Evolutionary conservation across 2,888 invertebrate species (phyloP).

Genomic region (Ophonus ardosiacus): DNA sequence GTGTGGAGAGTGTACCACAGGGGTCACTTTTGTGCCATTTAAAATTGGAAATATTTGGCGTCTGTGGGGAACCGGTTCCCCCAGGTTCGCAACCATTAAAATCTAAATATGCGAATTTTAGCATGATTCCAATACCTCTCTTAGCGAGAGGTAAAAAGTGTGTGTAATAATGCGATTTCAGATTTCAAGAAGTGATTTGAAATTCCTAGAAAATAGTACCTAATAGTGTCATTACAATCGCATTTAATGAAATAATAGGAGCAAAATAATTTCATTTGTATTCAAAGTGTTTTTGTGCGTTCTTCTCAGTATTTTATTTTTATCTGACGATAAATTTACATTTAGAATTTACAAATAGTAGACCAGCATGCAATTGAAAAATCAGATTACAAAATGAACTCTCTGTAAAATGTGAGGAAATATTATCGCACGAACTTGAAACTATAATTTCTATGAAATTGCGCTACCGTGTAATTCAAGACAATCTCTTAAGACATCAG

Average conservation of each 20-base stretch:
- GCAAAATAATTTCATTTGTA: background rate
- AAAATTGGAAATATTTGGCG: too few relatives aligned
- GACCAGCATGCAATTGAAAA: background rate
- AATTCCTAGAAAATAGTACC: too few relatives aligned
- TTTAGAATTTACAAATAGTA: background rate
- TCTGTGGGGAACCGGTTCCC: too few relatives aligned
- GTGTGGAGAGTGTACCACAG: too few relatives aligned
- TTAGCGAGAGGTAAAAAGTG: too few relatives aligned
- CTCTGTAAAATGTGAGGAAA: slow-evolving; percentile 2
- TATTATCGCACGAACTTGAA: slow-evolving; percentile 6
- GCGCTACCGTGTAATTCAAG: slow-evolving; percentile 12
- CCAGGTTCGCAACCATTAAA: too few relatives aligned
- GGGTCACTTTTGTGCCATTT: too few relatives aligned
- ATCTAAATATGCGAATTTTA: too few relatives aligned
- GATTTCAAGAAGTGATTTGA: too few relatives aligned
- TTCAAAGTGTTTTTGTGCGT: background rate
- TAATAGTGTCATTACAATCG: too few relatives aligned
- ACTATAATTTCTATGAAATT: slow-evolving; percentile 13
- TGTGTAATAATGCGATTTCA: too few relatives aligned
- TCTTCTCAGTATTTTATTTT: background rate
- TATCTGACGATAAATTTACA: background rate
- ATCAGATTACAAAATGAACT: background rate
- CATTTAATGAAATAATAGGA: background rate
- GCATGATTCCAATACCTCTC: too few relatives aligned
- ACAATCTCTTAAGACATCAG: slow-evolving; percentile 19